phyloP scores from a whole-genome alignment of 2,888 invertebrate species.

The Chirona hameri region DNA sequence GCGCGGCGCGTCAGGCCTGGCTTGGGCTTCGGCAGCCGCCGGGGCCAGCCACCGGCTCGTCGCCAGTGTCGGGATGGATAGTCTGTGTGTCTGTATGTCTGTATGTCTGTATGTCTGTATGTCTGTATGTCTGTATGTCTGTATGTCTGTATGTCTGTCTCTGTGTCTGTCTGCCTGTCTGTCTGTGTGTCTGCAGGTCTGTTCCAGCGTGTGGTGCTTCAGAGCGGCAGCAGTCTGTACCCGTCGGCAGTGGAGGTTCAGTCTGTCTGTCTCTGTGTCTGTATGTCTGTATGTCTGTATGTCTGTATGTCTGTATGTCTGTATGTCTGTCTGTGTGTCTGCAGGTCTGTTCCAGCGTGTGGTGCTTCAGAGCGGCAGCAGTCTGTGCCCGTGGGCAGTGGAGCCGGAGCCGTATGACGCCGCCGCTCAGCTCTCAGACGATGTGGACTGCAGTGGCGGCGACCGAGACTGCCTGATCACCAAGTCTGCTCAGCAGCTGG shows the following conservation, averaged over 20 bases:
- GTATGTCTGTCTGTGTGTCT: not conserved
- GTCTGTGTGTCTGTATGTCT: too few species aligned
- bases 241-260: slow-evolving; percentile 13
- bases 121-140: too few species aligned
- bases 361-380: slow-evolving; percentile 44
- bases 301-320: not conserved
- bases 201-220: slow-evolving; percentile 42
- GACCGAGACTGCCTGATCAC: slow-evolving; percentile 34
- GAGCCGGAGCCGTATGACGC: slow-evolving; percentile 13
- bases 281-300: too few species aligned
- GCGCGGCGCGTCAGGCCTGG: too few species aligned
- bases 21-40: too few species aligned
- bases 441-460: slow-evolving; percentile 27
- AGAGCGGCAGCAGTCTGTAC: slow-evolving; percentile 43
- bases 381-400: slow-evolving; percentile 36
- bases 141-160: too few species aligned
- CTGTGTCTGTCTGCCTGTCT: too few species aligned
- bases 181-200: slow-evolving; percentile 35
- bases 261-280: too few species aligned
- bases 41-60: too few species aligned
- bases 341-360: slow-evolving; percentile 41
- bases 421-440: not conserved
- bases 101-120: too few species aligned
- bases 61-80: too few species aligned
- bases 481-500: slow-evolving; percentile 42